These are phyloP conservation scores for Ichneumon xanthorius DNA, from an alignment of 2,888 invertebrate genomes.

Conservation along the genomic window DNA sequence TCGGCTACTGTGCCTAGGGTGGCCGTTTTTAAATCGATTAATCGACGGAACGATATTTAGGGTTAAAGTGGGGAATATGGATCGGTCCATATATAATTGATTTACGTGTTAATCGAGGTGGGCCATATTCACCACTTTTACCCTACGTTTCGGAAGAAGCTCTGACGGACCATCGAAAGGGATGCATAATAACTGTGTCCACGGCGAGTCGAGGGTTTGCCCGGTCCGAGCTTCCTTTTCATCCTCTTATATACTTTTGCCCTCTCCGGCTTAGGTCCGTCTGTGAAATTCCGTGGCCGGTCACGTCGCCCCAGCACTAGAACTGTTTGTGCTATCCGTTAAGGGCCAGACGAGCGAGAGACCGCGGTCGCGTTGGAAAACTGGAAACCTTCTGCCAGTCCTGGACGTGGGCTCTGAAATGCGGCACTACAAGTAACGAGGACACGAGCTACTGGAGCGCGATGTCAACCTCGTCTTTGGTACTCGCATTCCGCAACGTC, in stretches of 20 bases:
- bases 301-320: constrained; percentile 68
- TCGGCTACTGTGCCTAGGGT: no score
- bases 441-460: constrained; percentile 70
- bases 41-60: no score
- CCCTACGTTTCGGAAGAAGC: neutral
- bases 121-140: no score
- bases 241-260: constrained; percentile 13
- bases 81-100: no score
- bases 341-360: constrained; percentile 59
- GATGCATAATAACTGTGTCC: neutral
- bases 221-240: neutral
- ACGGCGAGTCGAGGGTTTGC: neutral
- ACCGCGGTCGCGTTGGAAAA: constrained; percentile 53
- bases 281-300: constrained; percentile 52
- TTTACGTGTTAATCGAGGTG: no score
- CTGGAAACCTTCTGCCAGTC: constrained; percentile 48
- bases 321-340: constrained; percentile 76
- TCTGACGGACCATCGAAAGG: neutral
- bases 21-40: no score
- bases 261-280: neutral
- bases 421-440: constrained; percentile 77
- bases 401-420: constrained; percentile 47
- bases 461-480: constrained; percentile 30
- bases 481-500: constrained; percentile 29
- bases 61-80: no score